Percentiles rank a stretch among this genome's conserved stretches.
Conservation (phyloP, 2,888 invertebrate species). For the Coelopa pilipes region DNA sequence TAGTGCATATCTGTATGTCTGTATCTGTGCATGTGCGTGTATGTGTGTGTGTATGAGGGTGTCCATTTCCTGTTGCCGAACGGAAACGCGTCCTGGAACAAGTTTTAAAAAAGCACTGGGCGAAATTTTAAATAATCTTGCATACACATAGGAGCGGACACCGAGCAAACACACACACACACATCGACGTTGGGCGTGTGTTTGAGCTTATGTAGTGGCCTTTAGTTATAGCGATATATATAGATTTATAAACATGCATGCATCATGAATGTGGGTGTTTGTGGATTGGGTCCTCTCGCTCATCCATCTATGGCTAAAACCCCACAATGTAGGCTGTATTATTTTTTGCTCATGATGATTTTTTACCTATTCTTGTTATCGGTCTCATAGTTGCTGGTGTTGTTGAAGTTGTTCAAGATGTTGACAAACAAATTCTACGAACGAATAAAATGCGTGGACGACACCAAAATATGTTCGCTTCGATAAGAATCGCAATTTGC, state of each 20-base stretch:
- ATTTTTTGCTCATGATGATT: constrained; percentile 4
- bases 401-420: too few relatives aligned
- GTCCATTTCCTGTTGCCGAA: constrained; percentile 28
- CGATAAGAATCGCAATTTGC: neutral
- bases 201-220: neutral
- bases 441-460: too few relatives aligned
- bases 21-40: constrained; percentile 31
- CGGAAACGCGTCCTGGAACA: constrained; percentile 15
- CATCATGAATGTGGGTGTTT: too few relatives aligned
- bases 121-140: constrained; percentile 37
- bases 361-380: neutral
- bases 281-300: too few relatives aligned
- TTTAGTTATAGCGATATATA: too few relatives aligned
- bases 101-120: too few relatives aligned
- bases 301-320: constrained; percentile 11
- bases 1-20: too few relatives aligned
- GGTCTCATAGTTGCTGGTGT: neutral
- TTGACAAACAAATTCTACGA: too few relatives aligned
- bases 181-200: too few relatives aligned
- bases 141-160: constrained; percentile 22
- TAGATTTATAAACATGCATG: too few relatives aligned
- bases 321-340: constrained; percentile 7
- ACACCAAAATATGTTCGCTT: too few relatives aligned
- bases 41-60: constrained; percentile 29
- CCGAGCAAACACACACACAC: too few relatives aligned